Conservation (phyloP, 2,113 vertebrate genomes). For the Notarius lentiginosus region DNA sequence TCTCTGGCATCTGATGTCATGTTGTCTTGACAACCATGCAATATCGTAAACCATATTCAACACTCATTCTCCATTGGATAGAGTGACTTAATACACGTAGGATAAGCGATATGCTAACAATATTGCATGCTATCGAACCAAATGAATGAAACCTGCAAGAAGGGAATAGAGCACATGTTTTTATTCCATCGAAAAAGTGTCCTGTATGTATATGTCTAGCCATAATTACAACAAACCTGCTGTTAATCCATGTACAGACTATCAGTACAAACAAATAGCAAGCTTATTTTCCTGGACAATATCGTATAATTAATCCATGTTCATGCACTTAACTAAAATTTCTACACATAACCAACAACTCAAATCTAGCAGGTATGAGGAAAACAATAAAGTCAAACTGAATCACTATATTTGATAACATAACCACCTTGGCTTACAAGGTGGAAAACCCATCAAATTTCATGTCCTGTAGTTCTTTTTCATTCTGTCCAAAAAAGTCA, state of each 20-base stretch:
- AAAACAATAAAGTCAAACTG: neutral
- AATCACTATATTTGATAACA: neutral
- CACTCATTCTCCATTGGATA: too few species aligned
- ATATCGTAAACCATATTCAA: too few species aligned
- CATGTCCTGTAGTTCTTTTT: slow-evolving; percentile 29
- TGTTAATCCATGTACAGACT: neutral
- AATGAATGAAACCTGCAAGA: too few species aligned
- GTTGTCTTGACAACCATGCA: too few species aligned
- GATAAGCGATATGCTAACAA: too few species aligned
- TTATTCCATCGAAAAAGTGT: too few species aligned
- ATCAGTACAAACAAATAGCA: neutral
- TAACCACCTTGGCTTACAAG: neutral
- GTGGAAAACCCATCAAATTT: slow-evolving; percentile 24
- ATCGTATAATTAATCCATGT: neutral
- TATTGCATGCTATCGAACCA: too few species aligned
- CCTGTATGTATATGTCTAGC: neutral
- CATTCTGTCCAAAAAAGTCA: slow-evolving; percentile 36
- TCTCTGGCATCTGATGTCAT: too few species aligned
- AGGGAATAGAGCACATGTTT: too few species aligned
- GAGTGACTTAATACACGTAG: too few species aligned
- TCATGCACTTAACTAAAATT: too few species aligned
- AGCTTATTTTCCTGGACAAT: neutral
- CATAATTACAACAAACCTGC: neutral
- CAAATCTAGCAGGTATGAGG: neutral
- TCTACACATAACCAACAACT: neutral